These are phyloP conservation scores for Tyrannus savana DNA, from an alignment of 2,113 vertebrate genomes.

Conservation along the genomic window DNA sequence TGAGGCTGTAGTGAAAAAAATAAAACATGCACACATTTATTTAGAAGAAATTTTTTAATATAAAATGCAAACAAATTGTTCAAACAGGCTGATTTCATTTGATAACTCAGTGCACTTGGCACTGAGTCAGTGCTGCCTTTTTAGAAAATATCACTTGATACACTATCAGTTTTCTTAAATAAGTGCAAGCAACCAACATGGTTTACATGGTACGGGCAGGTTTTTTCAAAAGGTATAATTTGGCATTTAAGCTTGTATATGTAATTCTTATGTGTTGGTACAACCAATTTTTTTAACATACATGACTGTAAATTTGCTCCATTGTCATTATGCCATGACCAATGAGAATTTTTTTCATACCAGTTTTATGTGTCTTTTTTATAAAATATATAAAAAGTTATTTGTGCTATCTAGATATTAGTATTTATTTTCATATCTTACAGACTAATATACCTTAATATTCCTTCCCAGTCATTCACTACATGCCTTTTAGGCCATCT, in stretches of 20 bases:
- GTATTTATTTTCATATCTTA: background rate
- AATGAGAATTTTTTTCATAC: background rate
- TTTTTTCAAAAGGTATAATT: background rate
- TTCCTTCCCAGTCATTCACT: background rate
- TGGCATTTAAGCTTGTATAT: background rate
- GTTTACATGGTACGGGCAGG: background rate
- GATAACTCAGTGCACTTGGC: background rate
- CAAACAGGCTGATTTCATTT: background rate
- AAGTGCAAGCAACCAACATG: background rate
- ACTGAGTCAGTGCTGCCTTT: background rate
- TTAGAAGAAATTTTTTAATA: background rate
- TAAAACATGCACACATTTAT: background rate
- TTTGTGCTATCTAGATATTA: background rate
- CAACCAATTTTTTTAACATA: background rate
- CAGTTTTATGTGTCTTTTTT: background rate
- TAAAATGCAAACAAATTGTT: background rate
- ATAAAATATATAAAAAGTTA: background rate
- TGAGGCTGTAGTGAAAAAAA: background rate
- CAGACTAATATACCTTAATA: background rate
- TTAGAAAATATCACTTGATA: background rate
- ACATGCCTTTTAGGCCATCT: background rate
- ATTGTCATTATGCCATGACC: rapidly evolving
- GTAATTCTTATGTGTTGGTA: background rate
- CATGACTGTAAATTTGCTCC: background rate
- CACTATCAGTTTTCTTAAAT: background rate